phyloP scores from a whole-genome alignment of 2,888 invertebrate genomes.

The Leptinotarsa tumamoca region DNA sequence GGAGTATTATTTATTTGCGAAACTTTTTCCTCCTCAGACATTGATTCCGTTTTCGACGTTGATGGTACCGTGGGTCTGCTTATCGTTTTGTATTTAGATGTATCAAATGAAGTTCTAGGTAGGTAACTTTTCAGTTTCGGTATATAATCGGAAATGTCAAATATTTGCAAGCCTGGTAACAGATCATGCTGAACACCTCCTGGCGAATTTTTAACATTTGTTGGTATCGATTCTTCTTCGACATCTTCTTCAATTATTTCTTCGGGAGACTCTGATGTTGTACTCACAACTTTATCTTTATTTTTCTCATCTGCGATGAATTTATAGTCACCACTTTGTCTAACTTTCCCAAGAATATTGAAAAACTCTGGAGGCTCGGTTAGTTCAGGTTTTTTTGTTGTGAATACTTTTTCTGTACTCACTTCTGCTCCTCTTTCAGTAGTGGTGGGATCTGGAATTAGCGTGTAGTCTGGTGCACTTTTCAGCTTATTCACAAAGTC shows the following conservation, averaged over 20 bases:
- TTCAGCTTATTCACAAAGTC: slow-evolving; percentile 61
- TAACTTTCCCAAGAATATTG: slow-evolving; percentile 58
- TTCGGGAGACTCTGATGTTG: slow-evolving; percentile 49
- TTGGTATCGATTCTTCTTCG: slow-evolving; percentile 44
- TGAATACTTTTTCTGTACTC: slow-evolving; percentile 47
- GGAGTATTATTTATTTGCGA: slow-evolving; percentile 37
- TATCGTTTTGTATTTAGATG: slow-evolving; percentile 64
- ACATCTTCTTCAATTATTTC: slow-evolving; percentile 48
- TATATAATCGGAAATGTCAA: slow-evolving; percentile 62
- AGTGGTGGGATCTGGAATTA: slow-evolving; percentile 62
- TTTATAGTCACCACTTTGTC: slow-evolving; percentile 56
- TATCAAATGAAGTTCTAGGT: slow-evolving; percentile 61
- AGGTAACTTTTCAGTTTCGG: slow-evolving; percentile 60
- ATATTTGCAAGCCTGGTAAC: slow-evolving; percentile 55
- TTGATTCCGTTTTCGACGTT: slow-evolving; percentile 51
- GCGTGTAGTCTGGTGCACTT: slow-evolving; percentile 55
- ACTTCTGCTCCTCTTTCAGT: slow-evolving; percentile 52
- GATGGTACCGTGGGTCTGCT: slow-evolving; percentile 53
- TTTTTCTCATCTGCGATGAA: slow-evolving; percentile 58
- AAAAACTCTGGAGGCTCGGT: slow-evolving; percentile 62
- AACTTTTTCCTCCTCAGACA: slow-evolving; percentile 24
- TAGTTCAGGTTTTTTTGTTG: slow-evolving; percentile 50
- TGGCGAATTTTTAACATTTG: slow-evolving; percentile 58
- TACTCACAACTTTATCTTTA: slow-evolving; percentile 38
- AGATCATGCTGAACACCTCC: slow-evolving; percentile 49